Evolutionary conservation across 2,888 invertebrate species (phyloP), one percentile per base, ranked within the genome.

Genomic region (Plusia festucae): DNA sequence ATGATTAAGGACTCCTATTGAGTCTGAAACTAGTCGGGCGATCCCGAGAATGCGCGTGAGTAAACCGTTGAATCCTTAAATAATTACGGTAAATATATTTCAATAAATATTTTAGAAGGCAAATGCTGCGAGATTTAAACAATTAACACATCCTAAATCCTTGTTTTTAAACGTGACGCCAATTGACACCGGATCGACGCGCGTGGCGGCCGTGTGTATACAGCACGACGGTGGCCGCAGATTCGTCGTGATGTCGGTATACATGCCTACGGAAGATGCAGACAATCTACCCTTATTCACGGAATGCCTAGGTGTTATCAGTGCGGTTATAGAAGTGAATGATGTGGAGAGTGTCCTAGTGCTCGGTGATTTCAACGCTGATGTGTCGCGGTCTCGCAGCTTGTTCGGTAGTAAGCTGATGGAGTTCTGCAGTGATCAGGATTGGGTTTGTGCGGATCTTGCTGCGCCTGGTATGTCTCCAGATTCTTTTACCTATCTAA

Each of bases 361-460:
- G n/a, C n/a, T n/a, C n/a, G n/a, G n/a, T n/a, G n/a, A n/a, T n/a
- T 58, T 64, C 24, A 66, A 66, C 30, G 57, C 66, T 4, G 54
- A 66, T 18, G 9, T 61, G 0, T 49, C 58, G 18, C 60, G 54
- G 4, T 13, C 57, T 7, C 34, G 16, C 24, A 66, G 54, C 5
- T 11, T 66, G 27, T 61, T 66, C 15, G 66, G 53, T 1, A 13
- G 24, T 15, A 18, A 66, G 24, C 1, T 66, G 16, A n/a, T n/a
- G n/a, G n/a, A n/a, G n/a, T n/a, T n/a, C n/a, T n/a, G n/a, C n/a
- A n/a, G n/a, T n/a, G n/a, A n/a, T n/a, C n/a, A n/a, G n/a, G n/a
- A 5, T 53, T 66, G 61, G 57, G 6, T 53, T 0, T 66, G 53
- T 53, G 65, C 60, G 0, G 56, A 60, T 9, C 18, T 54, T 34